Conservation (phyloP, 2,797 vertebrate genomes). For the Macroramphosus scolopax region DNA sequence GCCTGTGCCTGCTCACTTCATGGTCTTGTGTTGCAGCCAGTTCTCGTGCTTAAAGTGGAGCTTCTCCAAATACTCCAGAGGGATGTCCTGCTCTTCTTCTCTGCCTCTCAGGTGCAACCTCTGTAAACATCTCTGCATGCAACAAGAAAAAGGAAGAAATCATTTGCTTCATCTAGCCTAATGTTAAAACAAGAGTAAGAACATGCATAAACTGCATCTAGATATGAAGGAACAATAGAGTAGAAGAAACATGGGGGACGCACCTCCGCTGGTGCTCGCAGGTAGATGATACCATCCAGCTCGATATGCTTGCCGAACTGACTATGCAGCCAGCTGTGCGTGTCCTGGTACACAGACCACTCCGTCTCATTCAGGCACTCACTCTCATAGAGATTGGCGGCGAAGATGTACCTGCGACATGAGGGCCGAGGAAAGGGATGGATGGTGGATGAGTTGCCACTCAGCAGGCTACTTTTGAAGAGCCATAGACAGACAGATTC, state of each 20-base stretch:
- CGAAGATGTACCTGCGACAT: conserved; percentile 87
- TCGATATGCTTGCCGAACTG: conserved; percentile 85
- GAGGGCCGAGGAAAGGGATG: no score
- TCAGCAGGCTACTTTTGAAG: no score
- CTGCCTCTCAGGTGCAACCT: conserved; percentile 85
- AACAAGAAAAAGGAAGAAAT: not conserved
- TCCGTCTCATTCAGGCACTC: conserved; percentile 92
- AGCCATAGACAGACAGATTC: no score
- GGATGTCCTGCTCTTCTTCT: conserved; percentile 89
- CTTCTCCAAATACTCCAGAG: conserved; percentile 91
- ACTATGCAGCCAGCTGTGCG: conserved; percentile 87
- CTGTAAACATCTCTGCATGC: conserved; percentile 83
- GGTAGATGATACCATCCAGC: conserved; percentile 92
- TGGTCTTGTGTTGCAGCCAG: conserved; percentile 89
- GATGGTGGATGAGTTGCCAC: no score
- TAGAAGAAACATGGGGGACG: fast-evolving
- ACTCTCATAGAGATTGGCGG: conserved; percentile 89
- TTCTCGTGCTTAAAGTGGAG: conserved; percentile 92
- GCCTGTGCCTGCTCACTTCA: conserved; percentile 77
- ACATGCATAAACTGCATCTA: no score
- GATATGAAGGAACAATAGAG: no score
- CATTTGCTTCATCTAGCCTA: no score
- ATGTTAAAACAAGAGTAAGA: no score
- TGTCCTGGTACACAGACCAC: conserved; percentile 94
- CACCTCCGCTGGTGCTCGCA: conserved; percentile 89